Evolutionary conservation across 2,888 invertebrate species (phyloP).

Genomic region (Digitonthophagus gazella): DNA sequence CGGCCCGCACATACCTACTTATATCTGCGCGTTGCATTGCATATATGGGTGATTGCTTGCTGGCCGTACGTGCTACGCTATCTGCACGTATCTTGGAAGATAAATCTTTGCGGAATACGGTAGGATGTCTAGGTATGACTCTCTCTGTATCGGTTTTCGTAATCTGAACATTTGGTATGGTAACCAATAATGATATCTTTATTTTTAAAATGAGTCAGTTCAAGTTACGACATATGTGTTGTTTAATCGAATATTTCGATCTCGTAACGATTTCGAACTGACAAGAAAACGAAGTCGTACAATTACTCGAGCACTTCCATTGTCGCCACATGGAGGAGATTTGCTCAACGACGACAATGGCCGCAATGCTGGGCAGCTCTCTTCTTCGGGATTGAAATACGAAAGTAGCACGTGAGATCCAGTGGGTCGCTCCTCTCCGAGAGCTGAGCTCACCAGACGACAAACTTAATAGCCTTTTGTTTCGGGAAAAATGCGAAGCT

Average conservation of each 20-base stretch:
- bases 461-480: constrained; percentile 36
- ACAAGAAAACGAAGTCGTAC: constrained; percentile 24
- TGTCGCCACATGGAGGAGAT: background rate
- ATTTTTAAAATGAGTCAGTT: background rate
- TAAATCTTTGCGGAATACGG: background rate
- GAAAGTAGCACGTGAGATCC: constrained; percentile 41
- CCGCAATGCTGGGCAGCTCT: constrained; percentile 7
- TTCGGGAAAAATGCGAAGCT: constrained; percentile 35
- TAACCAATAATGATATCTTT: background rate
- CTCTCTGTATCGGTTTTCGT: too few relatives aligned
- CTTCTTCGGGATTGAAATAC: constrained; percentile 29
- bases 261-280: too few relatives aligned
- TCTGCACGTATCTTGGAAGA: background rate
- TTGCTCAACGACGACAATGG: background rate
- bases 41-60: background rate
- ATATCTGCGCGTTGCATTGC: background rate
- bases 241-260: background rate
- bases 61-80: background rate
- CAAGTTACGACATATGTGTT: too few relatives aligned
- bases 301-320: background rate
- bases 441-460: constrained; percentile 30
- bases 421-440: background rate
- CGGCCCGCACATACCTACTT: background rate
- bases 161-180: too few relatives aligned
- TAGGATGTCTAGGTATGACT: background rate